Evolutionary conservation across 1,140 invertebrate genomes (phyloP).

Genomic region (Nasonia vitripennis): DNA sequence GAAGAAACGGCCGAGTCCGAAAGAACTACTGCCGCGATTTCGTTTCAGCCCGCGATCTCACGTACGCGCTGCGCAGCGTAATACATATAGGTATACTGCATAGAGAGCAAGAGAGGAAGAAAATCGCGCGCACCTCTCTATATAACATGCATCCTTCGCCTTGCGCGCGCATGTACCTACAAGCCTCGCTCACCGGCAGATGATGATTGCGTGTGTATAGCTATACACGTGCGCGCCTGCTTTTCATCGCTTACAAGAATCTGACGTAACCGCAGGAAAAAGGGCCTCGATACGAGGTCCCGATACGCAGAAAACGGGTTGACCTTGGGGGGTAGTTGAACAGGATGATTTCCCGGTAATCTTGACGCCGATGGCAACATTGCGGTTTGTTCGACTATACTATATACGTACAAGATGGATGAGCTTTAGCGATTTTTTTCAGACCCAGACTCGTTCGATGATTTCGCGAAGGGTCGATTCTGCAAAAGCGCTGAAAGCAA

Average conservation of each 20-base stretch:
- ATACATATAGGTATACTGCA: not conserved
- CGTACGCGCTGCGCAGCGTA: not conserved
- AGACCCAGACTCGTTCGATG: no score
- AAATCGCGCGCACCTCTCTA: no score
- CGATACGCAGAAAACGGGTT: not conserved
- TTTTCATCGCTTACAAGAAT: not conserved
- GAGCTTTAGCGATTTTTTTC: not conserved
- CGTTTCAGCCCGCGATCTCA: not conserved
- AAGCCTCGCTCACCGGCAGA: not conserved
- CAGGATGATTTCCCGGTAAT: not conserved
- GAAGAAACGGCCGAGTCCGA: not conserved
- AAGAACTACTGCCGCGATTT: no score
- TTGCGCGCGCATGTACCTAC: not conserved
- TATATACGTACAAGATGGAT: not conserved
- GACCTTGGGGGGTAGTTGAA: conserved; percentile 7
- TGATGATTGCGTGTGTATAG: not conserved
- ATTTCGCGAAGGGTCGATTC: not conserved
- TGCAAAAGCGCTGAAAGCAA: not conserved
- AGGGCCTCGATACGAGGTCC: not conserved
- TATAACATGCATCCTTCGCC: no score
- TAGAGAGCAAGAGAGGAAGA: no score
- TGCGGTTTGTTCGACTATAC: conserved; percentile 1
- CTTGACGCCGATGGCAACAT: not conserved
- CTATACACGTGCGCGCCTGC: not conserved
- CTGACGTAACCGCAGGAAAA: conserved; percentile 25